A percentile compares a stretch with the other conserved stretches of the same genome.
Evolutionary conservation across 2,113 vertebrate species (phyloP).

Genomic region (Diglossa brunneiventris): DNA sequence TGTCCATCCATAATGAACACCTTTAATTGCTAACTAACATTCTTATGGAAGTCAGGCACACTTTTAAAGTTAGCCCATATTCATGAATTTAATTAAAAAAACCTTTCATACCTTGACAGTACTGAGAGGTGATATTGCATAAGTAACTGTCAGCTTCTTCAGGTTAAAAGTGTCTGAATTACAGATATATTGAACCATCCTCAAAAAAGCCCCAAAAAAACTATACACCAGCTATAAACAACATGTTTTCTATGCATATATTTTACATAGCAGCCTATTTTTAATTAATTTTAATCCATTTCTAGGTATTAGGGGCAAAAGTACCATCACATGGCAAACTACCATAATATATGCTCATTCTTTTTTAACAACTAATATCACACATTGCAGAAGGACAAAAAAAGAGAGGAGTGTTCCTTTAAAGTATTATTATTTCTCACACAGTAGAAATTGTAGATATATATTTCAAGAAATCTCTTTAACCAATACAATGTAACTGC

Average conservation of each 20-base stretch:
- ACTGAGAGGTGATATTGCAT: not conserved
- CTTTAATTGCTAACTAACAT: not conserved
- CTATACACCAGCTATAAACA: not conserved
- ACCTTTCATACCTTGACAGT: not conserved
- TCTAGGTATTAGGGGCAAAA: not conserved
- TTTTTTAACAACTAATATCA: not conserved
- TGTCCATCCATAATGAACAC: not conserved
- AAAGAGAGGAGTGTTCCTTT: not conserved
- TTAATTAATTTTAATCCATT: not conserved
- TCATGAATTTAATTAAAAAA: not conserved
- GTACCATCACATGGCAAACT: not conserved
- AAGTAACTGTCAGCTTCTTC: not conserved
- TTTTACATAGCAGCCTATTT: not conserved
- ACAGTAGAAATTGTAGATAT: not conserved
- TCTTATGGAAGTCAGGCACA: fast-evolving
- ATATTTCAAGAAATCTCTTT: not conserved
- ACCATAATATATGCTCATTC: not conserved
- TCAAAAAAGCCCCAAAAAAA: not conserved
- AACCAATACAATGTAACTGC: not conserved
- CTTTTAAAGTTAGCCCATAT: not conserved
- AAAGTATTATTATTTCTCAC: not conserved
- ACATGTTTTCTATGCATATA: not conserved
- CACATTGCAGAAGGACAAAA: not conserved
- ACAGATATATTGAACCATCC: fast-evolving
- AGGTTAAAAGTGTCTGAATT: not conserved